phyloP scores from a whole-genome alignment of 1,140 invertebrate genomes.

The Ruditapes philippinarum region DNA sequence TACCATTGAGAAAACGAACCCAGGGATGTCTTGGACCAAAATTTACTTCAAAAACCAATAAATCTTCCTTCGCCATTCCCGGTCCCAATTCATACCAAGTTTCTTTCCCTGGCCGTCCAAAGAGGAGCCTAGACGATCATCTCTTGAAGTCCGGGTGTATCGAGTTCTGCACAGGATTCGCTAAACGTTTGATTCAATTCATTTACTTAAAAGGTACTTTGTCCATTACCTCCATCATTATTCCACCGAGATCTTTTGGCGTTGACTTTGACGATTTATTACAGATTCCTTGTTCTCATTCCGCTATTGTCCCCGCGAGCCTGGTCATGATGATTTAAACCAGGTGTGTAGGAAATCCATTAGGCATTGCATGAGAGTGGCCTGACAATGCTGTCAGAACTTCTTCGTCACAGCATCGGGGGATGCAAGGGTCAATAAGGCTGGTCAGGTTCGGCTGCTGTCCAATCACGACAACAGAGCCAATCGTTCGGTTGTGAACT shows the following conservation, averaged over 20 bases:
- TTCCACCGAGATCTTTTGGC: background rate
- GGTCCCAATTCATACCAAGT: background rate
- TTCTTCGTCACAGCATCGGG: background rate
- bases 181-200: background rate
- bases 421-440: background rate
- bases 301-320: background rate
- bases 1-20: background rate
- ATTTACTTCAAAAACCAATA: background rate
- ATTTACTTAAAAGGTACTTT: background rate
- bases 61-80: background rate
- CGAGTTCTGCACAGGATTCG: too few species aligned
- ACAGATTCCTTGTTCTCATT: background rate
- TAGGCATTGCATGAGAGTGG: background rate
- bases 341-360: background rate
- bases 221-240: background rate
- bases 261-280: background rate
- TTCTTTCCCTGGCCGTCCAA: background rate
- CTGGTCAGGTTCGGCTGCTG: background rate
- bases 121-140: background rate
- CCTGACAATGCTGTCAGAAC: background rate
- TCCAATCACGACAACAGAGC: background rate
- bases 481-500: background rate
- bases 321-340: too few species aligned
- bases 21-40: background rate
- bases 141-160: too few species aligned